Percentiles rank a stretch among this genome's conserved stretches.
Conservation (phyloP, 2,113 vertebrate species). For the Dasypus novemcinctus region DNA sequence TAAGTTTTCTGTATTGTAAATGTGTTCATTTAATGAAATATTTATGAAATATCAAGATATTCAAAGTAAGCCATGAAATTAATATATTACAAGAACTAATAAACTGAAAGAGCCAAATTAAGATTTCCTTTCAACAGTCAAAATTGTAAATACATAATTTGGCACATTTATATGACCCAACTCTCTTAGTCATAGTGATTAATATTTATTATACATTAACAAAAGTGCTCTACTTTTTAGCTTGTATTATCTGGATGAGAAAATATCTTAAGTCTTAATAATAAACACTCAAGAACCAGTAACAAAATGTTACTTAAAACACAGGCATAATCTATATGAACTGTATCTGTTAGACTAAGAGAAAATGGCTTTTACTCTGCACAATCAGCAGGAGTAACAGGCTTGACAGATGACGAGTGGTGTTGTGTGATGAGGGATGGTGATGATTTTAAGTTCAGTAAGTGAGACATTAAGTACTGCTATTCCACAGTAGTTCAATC, state of each 20-base stretch:
- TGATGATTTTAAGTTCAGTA: constrained; percentile 39
- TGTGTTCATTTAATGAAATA: constrained; percentile 19
- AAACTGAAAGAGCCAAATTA: background rate
- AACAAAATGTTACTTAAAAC: background rate
- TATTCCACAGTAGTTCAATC: constrained; percentile 21
- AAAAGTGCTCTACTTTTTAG: background rate
- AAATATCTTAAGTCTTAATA: background rate
- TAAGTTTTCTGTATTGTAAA: background rate
- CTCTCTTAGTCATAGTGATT: background rate
- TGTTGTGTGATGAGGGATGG: background rate
- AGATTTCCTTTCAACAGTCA: background rate
- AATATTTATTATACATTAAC: background rate
- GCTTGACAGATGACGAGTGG: background rate
- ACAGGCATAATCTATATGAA: background rate
- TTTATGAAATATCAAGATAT: background rate
- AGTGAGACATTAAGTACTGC: constrained; percentile 26
- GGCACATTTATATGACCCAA: background rate
- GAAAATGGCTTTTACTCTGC: background rate
- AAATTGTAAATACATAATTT: background rate
- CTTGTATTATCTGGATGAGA: constrained; percentile 15
- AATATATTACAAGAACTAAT: background rate
- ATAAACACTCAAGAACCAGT: background rate
- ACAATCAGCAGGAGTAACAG: background rate
- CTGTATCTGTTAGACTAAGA: background rate
- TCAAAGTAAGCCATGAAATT: background rate